Percentiles rank a stretch among this genome's conserved stretches.
phyloP scores from a whole-genome alignment of 92 coral and sea anemone species.

The Pocillopora meandrina region DNA sequence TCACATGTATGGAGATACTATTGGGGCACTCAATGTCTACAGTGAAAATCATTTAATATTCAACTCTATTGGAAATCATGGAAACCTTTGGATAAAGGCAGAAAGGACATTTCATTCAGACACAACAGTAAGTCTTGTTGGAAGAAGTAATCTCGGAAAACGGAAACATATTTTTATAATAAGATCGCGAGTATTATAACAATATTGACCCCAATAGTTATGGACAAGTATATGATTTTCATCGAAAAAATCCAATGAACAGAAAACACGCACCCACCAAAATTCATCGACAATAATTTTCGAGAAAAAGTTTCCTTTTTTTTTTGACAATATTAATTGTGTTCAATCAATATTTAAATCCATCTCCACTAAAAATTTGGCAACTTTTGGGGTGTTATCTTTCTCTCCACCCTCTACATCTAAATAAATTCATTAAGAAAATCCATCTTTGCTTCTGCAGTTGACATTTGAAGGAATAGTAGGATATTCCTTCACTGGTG shows the following conservation, averaged over 20 bases:
- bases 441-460: neutral
- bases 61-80: neutral
- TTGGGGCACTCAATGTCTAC: conserved; percentile 10
- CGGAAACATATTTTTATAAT: neutral
- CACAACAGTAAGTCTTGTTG: neutral
- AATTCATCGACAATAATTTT: no score
- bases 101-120: neutral
- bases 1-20: conserved; percentile 32
- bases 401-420: neutral
- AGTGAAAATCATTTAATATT: neutral
- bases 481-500: neutral
- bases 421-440: neutral
- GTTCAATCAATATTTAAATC: no score
- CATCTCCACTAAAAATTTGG: no score
- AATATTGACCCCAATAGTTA: neutral
- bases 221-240: no score
- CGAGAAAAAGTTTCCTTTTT: no score
- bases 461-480: conserved; percentile 23
- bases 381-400: neutral
- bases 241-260: no score
- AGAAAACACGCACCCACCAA: no score
- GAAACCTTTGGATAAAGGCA: neutral
- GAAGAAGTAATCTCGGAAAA: neutral
- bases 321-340: no score
- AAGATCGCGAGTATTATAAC: neutral